phyloP scores from a whole-genome alignment of 2,888 invertebrate species.

The Ophion costatus region DNA sequence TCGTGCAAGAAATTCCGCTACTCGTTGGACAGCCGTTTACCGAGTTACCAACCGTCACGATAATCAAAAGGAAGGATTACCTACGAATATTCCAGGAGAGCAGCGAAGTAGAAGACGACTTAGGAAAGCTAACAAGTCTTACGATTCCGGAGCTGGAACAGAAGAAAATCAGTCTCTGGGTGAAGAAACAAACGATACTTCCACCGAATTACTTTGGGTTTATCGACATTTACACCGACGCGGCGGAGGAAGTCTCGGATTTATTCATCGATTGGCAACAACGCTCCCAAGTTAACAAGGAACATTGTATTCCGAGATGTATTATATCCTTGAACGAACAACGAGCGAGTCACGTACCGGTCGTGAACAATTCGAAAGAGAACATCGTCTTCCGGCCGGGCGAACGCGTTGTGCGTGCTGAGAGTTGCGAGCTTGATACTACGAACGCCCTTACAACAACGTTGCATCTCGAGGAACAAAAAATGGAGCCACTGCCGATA shows the following conservation, averaged over 20 bases:
- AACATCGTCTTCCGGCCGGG: constrained; percentile 21
- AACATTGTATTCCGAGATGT: too few relatives aligned
- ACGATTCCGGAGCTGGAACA: constrained; percentile 39
- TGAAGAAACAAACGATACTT: constrained; percentile 13
- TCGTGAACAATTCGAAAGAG: too few relatives aligned
- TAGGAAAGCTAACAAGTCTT: constrained; percentile 31
- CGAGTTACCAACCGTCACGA: constrained; percentile 32
- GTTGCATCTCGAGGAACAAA: neutral
- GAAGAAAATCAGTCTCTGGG: constrained; percentile 50
- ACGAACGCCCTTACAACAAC: neutral
- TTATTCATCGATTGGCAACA: too few relatives aligned
- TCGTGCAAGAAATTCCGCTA: constrained; percentile 39
- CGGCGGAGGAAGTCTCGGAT: neutral
- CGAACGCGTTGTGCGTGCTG: constrained; percentile 22
- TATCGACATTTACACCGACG: too few relatives aligned
- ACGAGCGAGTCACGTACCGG: too few relatives aligned
- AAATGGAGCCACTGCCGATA: neutral
- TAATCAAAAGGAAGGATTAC: constrained; percentile 29
- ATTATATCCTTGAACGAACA: too few relatives aligned
- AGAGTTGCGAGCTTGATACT: constrained; percentile 21
- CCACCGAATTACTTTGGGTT: neutral
- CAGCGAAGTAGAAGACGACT: constrained; percentile 23
- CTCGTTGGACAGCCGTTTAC: constrained; percentile 49
- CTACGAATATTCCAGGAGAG: constrained; percentile 32
- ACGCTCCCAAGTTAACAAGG: too few relatives aligned